Evolutionary conservation across 2,113 vertebrate species (phyloP), one percentile per base, ranked within the genome.

Genomic region (Bostrychus sinensis): DNA sequence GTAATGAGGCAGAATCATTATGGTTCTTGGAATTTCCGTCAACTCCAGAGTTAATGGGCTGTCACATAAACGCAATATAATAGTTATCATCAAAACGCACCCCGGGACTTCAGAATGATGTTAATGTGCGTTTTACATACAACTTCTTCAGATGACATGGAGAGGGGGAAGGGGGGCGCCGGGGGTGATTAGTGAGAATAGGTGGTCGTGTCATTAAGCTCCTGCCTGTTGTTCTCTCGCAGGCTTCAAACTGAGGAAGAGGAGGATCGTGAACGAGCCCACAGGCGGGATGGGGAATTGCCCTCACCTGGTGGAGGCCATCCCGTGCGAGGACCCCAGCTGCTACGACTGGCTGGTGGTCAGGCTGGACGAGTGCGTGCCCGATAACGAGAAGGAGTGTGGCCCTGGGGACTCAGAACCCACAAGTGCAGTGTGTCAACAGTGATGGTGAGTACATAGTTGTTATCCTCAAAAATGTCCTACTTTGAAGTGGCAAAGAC

Each of bases 161-260:
- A n/a, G n/a, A n/a, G n/a, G n/a, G n/a, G n/a, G n/a, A n/a, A n/a
- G 19, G 20, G 38, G 38, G 55, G 25, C 10, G 11, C 25, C 26
- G n/a, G 16, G 22, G 10, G n/a, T 58, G 39, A 71, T 74, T 32
- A 65, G 28, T 4, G 23, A 22, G 57, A 17, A 9, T 7, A n/a
- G 32, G 32, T 13, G 53, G 19, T 68, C 66, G 19, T 42, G 70
- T 65, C 36, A 72, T 70, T 17, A 28, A 11, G 12, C 39, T 41
- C 34, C 14, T 46, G 11, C n/a, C n/a, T n/a, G n/a, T 77, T 72
- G 19, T 58, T 72, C 39, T 30, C 38, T n/a, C 1, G 62, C 82
- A 99, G 97, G 97, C 59, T 99, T 99, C 86, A 98, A 97, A 82
- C 82, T 98, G 64, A 94, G 97, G 84, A 99, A 96, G 71, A 92